Evolutionary conservation across 2,797 vertebrate genomes (phyloP), one percentile per base, ranked within the genome.

Genomic region (Tokudaia tokunoshimensis): DNA sequence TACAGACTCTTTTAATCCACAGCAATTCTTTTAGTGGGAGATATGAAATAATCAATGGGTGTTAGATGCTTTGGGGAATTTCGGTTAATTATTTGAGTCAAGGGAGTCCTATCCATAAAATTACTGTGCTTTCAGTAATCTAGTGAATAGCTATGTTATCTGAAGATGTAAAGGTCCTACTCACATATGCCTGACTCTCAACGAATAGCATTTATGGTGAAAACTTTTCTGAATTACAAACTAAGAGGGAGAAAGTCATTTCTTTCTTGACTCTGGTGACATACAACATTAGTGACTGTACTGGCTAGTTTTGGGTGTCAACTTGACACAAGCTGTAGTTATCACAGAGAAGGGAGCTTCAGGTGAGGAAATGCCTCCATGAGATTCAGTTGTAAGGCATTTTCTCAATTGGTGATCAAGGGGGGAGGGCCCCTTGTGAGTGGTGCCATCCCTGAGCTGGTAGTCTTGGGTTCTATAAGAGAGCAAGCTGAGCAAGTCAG

Each of bases 41-140:
- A 34, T 34, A 26, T 67, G 47, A 92, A 37, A 14, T 52, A 26
- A 37, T 89, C 50, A 47, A 0, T 79, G 41, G 37, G 24, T 82
- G n/a, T 65, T 79, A 89, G 12, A 93, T 65, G 90, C 50, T 79
- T 92, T 75, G 2, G 81, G 37, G 29, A 94, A 15, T 20, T 89
- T 59, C 8, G 65, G 14, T 96, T 94, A 87, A 96, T 94, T 61
- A 70, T 91, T n/a, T 31, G 31, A 78, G 22, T 81, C 65, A 81
- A 81, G 41, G 87, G 52, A 89, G 11, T 2, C 41, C 52, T 65
- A 50, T 79, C 57, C 37, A 76, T 65, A 72, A 37, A 89, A 91
- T 67, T 47, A 79, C 2, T 86, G 34, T 67, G 1, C n/a, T 92
- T 13, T 98, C 52, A 84, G 59, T 26, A 89, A 95, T 87, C n/a